phyloP scores from a whole-genome alignment of 1,140 invertebrate species.

The Parapsyche elsis region DNA sequence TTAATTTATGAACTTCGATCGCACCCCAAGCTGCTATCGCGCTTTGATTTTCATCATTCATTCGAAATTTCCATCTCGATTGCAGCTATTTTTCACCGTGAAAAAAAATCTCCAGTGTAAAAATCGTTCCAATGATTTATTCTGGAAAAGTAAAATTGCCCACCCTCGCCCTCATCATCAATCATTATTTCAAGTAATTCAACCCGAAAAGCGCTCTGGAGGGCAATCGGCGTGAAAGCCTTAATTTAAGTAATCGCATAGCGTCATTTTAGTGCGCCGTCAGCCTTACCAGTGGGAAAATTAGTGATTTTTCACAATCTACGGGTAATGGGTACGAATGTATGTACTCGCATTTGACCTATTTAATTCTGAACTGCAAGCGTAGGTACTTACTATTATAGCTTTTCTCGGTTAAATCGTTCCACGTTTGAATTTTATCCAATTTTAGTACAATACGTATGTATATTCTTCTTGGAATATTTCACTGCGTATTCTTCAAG shows the following conservation, averaged over 20 bases:
- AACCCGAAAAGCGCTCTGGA: neutral
- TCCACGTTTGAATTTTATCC: too few relatives aligned
- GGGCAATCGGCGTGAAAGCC: constrained; percentile 27
- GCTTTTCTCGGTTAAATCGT: too few relatives aligned
- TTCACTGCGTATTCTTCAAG: too few relatives aligned
- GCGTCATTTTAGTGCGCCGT: neutral
- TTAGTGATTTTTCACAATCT: neutral
- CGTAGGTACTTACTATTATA: too few relatives aligned
- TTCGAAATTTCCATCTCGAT: neutral
- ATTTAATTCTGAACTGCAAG: too few relatives aligned
- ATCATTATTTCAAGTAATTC: constrained; percentile 29
- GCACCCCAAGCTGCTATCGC: too few relatives aligned
- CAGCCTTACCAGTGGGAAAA: neutral
- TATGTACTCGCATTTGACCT: too few relatives aligned
- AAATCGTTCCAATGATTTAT: neutral
- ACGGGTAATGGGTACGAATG: too few relatives aligned
- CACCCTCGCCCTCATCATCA: constrained; percentile 6
- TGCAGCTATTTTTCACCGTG: constrained; percentile 12
- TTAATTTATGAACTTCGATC: too few relatives aligned
- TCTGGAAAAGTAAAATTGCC: neutral
- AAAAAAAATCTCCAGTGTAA: neutral
- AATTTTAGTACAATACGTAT: too few relatives aligned
- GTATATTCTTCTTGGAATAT: too few relatives aligned
- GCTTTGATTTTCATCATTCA: too few relatives aligned
- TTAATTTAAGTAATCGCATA: constrained; percentile 14